A percentile compares a stretch with the other conserved stretches of the same genome.
Evolutionary conservation across 2,888 invertebrate genomes (phyloP).

Genomic region (Acronicta leporina): DNA sequence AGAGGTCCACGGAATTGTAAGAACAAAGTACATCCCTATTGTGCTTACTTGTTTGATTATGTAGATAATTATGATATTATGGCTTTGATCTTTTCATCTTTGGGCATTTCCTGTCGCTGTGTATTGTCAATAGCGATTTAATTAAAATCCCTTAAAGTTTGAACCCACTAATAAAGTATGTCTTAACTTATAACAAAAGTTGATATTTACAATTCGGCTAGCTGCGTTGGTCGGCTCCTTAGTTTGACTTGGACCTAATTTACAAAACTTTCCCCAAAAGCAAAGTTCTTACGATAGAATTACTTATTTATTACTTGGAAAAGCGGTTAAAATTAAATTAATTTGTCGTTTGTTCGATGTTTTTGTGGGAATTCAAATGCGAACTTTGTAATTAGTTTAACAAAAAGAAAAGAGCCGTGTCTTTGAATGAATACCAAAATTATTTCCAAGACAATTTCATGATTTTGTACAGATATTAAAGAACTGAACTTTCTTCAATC

Average conservation of each 20-base stretch:
- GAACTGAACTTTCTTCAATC: too few relatives aligned
- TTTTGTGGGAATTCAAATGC: conserved; percentile 40
- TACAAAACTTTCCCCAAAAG: conserved; percentile 62
- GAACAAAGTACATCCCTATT: conserved; percentile 22
- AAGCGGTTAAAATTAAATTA: conserved; percentile 58
- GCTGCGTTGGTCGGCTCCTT: conserved; percentile 10
- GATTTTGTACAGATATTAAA: too few relatives aligned
- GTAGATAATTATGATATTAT: conserved; percentile 17
- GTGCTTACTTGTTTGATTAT: conserved; percentile 30
- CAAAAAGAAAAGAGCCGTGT: neutral
- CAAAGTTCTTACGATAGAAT: conserved; percentile 68
- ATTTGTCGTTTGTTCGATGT: conserved; percentile 60
- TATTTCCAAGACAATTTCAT: too few relatives aligned
- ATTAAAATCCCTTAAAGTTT: neutral
- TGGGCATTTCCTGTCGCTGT: neutral
- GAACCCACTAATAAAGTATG: too few relatives aligned
- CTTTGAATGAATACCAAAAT: neutral
- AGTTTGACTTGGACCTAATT: conserved; percentile 48
- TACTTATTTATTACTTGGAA: conserved; percentile 75
- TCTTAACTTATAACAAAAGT: conserved; percentile 7
- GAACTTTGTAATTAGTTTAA: conserved; percentile 40
- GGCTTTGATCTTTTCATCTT: conserved; percentile 7
- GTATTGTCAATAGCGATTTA: neutral
- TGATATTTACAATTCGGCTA: conserved; percentile 12
- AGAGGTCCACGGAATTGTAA: conserved; percentile 45